Evolutionary conservation across 2,888 invertebrate species (phyloP), one percentile per base, ranked within the genome.

Genomic region (Mellilla xanthometata): DNA sequence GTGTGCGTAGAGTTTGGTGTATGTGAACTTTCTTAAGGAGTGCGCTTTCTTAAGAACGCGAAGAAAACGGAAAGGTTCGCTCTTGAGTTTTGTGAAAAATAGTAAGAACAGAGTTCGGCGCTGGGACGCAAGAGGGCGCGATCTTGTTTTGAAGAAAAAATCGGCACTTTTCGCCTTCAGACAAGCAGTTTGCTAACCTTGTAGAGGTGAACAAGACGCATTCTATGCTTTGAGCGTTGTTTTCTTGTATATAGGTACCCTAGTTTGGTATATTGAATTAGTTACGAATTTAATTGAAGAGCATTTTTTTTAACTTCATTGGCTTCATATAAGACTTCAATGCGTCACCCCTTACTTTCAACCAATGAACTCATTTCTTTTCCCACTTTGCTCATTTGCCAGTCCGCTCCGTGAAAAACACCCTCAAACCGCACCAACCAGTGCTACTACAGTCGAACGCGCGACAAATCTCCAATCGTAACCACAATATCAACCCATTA

Each of bases 51-150:
- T 87, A 88, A 83, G 83, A 86, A 88, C 66, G 76, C 74, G 81
- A 87, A 88, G 86, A 87, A 89, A 85, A 64, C 72, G 75, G 77
- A 85, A 88, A 86, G 85, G 86, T 82, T 86, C 75, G 70, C 78
- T 78, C 81, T 88, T 76, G 78, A 80, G 64, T 84, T 85, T 83
- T 72, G 76, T 76, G 80, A 86, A 88, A 88, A 87, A 87, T 81
- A 68, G 58, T 53, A 48, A 60, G 74, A 54, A 73, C 49, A 55
- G 51, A 64, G 78, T 89, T 83, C 83, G 23, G 9, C 39, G 56
- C 43, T 12, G 13, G 38, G 35, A 61, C 75, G 69, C 54, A 39
- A 89, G 89, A 88, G 84, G 89, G 86, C 89, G 84, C 60, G 34
- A 49, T 56, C 48, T 52, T 8, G 27, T 52, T 60, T 59, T 65